phyloP scores from a whole-genome alignment of 2,888 invertebrate genomes.

The Drosophila sordidula region DNA sequence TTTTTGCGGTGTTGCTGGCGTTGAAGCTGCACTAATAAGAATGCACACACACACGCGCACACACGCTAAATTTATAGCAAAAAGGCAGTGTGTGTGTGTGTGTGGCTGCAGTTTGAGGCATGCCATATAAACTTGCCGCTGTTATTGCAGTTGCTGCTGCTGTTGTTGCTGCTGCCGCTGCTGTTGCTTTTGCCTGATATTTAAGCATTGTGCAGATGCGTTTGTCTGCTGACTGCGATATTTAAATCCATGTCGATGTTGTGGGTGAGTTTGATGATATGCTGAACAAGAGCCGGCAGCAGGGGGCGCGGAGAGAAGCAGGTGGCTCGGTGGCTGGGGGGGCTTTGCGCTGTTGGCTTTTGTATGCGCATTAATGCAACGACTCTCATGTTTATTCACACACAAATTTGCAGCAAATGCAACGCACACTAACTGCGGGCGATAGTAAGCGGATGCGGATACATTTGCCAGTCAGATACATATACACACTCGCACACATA shows the following conservation, averaged over 20 bases:
- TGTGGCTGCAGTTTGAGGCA: slow-evolving; percentile 60
- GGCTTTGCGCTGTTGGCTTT: slow-evolving; percentile 63
- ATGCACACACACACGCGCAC: slow-evolving; percentile 22
- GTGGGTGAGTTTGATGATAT: slow-evolving; percentile 37
- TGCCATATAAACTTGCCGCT: slow-evolving; percentile 71
- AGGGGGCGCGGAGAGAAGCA: background rate
- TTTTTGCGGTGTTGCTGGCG: slow-evolving; percentile 48
- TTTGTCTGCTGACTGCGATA: slow-evolving; percentile 50
- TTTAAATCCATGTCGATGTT: slow-evolving; percentile 56
- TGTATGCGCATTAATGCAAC: slow-evolving; percentile 77
- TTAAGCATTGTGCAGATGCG: slow-evolving; percentile 57
- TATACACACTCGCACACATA: slow-evolving; percentile 13
- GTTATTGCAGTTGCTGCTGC: slow-evolving; percentile 32
- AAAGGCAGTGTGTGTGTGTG: slow-evolving; percentile 19
- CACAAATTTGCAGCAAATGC: slow-evolving; percentile 75
- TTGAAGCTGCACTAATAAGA: slow-evolving; percentile 69
- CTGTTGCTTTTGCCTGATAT: slow-evolving; percentile 48
- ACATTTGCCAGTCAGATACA: slow-evolving; percentile 50
- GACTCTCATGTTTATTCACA: slow-evolving; percentile 78
- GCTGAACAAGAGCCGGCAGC: slow-evolving; percentile 2
- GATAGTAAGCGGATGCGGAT: slow-evolving; percentile 49
- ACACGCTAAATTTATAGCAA: slow-evolving; percentile 48
- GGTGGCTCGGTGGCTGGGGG: background rate
- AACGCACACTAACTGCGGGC: slow-evolving; percentile 65
- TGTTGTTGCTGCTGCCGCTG: slow-evolving; percentile 22